Evolutionary conservation across 2,113 vertebrate genomes (phyloP).

Genomic region (Caretta caretta): DNA sequence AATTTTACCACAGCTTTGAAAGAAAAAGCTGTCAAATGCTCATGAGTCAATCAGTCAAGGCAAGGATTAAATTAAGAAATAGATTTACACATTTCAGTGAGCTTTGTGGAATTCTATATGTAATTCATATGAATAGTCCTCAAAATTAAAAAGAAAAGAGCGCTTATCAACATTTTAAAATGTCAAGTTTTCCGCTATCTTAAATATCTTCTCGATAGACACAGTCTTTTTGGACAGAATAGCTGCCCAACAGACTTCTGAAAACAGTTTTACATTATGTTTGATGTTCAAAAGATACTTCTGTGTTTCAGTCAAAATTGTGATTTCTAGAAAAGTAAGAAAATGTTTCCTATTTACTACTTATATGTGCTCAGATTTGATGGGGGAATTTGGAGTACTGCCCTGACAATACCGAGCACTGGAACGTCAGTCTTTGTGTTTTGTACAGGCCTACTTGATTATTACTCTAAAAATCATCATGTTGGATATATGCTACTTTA

Average conservation of each 20-base stretch:
- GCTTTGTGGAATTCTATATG: neutral
- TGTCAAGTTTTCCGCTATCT: neutral
- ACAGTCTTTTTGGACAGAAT: neutral
- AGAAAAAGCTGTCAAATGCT: neutral
- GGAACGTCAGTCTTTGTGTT: neutral
- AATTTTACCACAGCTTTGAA: neutral
- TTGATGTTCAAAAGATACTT: neutral
- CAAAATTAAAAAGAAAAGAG: neutral
- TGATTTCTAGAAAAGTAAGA: neutral
- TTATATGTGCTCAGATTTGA: neutral
- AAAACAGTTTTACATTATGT: neutral
- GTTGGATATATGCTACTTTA: accelerated
- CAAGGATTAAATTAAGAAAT: neutral
- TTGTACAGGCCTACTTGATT: neutral
- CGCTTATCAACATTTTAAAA: neutral
- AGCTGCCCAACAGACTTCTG: neutral
- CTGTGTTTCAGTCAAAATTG: neutral
- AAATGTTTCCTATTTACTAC: neutral
- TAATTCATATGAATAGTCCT: neutral
- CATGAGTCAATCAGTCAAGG: neutral
- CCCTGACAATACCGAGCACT: neutral
- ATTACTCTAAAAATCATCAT: neutral
- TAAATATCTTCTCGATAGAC: neutral
- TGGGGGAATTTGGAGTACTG: neutral
- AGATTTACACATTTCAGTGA: neutral